Base-by-base conservation (phyloP, 2,888 invertebrate genomes). In the Dermolepida albohirtum region DNA sequence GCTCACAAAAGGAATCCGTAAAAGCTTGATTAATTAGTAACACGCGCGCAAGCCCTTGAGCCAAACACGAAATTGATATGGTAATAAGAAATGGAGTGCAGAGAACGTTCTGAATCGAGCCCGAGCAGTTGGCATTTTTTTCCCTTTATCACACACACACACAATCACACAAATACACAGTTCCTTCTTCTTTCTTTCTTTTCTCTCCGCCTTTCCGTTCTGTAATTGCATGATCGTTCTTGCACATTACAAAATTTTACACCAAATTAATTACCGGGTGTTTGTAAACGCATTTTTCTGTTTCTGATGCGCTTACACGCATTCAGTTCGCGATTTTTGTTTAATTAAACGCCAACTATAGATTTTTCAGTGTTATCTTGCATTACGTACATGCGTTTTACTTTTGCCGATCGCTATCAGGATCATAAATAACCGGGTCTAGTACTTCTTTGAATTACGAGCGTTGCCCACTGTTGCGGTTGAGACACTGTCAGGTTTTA, bases 21-120 rank as follows among this genome's bases (percentile, higher is more conserved):
- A 74, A 74, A 74, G 73, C 73, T 73, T 73, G 74, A 75, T 76
- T 76, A 75, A 76, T 76, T 75, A 74, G 72, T 43, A 71, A 70
- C 73, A 72, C 74, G 72, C 70, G 74, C 67, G 34, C 64, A 68
- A 71, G 72, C 74, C 68, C 43, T 69, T 34, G 10, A 70, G 73
- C 70, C 65, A 68, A 68, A 71, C 73, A 74, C 74, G 74, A 74
- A 76, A 76, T 74, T 74, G 74, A 75, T 75, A 76, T 74, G 74
- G 74, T 74, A 75, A 75, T 75, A 72, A 72, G 73, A 68, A 67
- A 63, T 41, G 34, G 34, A 5, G 34, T 34, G 34, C 6, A 10
- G 34, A 34, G 34, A 34, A 4, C 22, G 34, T 34, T 34, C 34
- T 34, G 34, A 34, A 34, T 34, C 34, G 34, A 34, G 6, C 34